Evolutionary conservation across 2,888 invertebrate genomes (phyloP), one percentile per base, ranked within the genome.

Genomic region (Cinara cedri): DNA sequence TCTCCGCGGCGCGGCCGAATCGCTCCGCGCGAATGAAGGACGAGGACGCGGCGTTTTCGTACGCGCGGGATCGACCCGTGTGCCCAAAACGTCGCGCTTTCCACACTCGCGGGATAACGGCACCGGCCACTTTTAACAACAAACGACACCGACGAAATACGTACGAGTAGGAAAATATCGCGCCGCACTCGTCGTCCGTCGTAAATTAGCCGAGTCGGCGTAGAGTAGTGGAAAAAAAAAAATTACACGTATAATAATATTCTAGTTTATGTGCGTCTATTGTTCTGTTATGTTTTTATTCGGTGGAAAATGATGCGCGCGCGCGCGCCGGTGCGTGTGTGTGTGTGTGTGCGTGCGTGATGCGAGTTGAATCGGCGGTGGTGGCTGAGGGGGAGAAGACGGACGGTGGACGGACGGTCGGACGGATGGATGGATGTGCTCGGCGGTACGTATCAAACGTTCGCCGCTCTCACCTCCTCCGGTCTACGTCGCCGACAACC

Each of bases 361-460:
- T 70, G 78, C 34, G 46, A 78, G 68, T 78, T 60, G 78, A 78
- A 78, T 78, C 60, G 78, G 44, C n/a, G 55, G 55, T 34, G 24
- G 76, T 34, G 49, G 76, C 21, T n/a, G 78, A 21, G 68, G 68
- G 60, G 51, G 60, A 78, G 68, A 70, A 70, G 68, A 75, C 51
- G 72, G 72, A 34, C 34, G 34, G 34, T 6, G 34, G 34, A 34
- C 34, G 34, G 34, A 34, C 34, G 34, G 34, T 4, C 34, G 34
- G 34, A 72, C 63, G 74, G 72, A 66, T 46, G 76, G 76, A 76
- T 76, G 76, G 76, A 70, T 70, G 78, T 68, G 42, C 78, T 51
- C 60, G 62, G 78, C 78, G 78, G 78, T 70, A 78, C 68, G 60
- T 62, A 78, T 78, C 78, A 78, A 78, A 78, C 78, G 78, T 78